A percentile compares a stretch with the other conserved stretches of the same genome.
These are phyloP conservation scores for Megaleporinus macrocephalus DNA, from an alignment of 2,113 vertebrate genomes.

Conservation along the genomic window DNA sequence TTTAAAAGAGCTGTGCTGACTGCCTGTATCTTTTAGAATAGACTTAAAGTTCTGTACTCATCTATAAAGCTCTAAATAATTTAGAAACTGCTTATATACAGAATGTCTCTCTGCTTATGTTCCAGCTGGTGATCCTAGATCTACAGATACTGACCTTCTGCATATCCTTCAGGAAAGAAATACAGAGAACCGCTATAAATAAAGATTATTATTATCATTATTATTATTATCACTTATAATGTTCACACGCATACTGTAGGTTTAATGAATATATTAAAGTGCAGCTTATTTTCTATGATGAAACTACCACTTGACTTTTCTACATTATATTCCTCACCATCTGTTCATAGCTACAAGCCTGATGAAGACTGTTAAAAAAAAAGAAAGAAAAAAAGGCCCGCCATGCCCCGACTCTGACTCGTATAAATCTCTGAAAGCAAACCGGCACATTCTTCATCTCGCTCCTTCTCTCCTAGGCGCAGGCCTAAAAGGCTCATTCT, in stretches of 20 bases:
- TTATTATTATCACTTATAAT: too few relatives aligned
- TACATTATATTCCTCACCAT: neutral
- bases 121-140: too few relatives aligned
- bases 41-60: too few relatives aligned
- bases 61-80: too few relatives aligned
- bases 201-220: too few relatives aligned
- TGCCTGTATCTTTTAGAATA: too few relatives aligned
- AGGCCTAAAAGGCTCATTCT: constrained; percentile 40
- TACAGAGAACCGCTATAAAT: too few relatives aligned
- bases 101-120: too few relatives aligned
- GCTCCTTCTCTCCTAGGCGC: constrained; percentile 20
- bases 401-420: neutral
- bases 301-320: neutral
- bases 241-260: neutral
- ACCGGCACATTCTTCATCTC: constrained; percentile 8
- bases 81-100: too few relatives aligned
- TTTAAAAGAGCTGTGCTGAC: too few relatives aligned
- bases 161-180: too few relatives aligned
- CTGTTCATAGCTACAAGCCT: neutral
- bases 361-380: neutral
- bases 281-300: constrained; percentile 12
- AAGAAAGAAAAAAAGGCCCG: neutral
- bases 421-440: neutral
- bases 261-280: neutral
- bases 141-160: too few relatives aligned